Conservation (phyloP, 2,113 vertebrate species). For the Buteo buteo region DNA sequence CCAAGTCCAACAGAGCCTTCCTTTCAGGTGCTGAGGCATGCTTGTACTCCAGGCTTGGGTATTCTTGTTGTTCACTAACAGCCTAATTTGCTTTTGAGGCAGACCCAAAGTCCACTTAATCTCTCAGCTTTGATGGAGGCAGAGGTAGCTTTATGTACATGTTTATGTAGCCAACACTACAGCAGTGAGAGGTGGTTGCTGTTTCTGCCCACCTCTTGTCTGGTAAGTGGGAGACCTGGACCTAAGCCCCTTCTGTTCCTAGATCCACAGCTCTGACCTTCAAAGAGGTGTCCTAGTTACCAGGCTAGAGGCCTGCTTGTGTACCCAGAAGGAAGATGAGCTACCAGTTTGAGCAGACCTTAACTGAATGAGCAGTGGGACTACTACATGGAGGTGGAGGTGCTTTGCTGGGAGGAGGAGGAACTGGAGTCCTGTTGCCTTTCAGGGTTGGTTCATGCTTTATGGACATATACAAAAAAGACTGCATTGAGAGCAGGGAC, state of each 20-base stretch:
- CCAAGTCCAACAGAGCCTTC: background rate
- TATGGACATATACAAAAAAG: accelerated
- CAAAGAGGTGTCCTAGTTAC: accelerated
- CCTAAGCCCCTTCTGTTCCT: background rate
- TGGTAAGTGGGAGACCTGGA: background rate
- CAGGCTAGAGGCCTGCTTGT: background rate
- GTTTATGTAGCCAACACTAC: background rate
- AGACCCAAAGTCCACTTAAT: background rate
- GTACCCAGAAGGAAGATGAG: background rate
- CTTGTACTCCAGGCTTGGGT: background rate
- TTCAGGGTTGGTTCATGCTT: background rate
- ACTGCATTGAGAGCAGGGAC: background rate
- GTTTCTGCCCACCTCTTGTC: background rate
- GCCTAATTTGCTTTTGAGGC: background rate
- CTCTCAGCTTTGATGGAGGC: background rate
- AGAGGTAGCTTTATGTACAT: background rate
- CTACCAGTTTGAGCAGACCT: background rate
- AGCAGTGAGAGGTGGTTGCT: accelerated
- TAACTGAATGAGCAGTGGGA: background rate
- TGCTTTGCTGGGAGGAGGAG: background rate
- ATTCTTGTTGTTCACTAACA: background rate
- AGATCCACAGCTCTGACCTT: background rate
- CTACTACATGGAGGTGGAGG: background rate
- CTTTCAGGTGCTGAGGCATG: background rate
- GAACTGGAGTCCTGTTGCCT: background rate